Evolutionary conservation across 2,888 invertebrate genomes (phyloP), one percentile per base, ranked within the genome.

Genomic region (Eumerus sabulonum): DNA sequence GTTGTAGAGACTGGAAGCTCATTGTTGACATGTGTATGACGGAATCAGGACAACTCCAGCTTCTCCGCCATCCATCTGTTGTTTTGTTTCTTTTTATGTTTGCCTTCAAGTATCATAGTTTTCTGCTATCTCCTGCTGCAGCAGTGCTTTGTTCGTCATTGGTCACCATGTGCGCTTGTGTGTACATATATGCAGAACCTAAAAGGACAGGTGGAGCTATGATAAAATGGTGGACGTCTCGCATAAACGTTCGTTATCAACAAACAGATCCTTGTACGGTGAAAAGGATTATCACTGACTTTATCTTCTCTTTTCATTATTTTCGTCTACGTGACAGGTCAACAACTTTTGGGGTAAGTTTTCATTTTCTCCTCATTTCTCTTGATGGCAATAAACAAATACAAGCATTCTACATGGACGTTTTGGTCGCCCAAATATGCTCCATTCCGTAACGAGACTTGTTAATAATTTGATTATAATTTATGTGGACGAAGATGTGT

Each of bases 381-480:
- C 73, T 64, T 35, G 73, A 54, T 53, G 51, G 60, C 59, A 62
- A 73, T 74, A 79, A 79, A 74, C 64, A 68, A 79, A 68, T 73
- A 68, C 68, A 50, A 59, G 53, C 54, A 38, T 3, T 13, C 18
- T 36, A 47, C 16, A 14, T 19, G 17, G 36, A 36, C 64, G 16
- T 53, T 64, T 54, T n/a, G n/a, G n/a, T n/a, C 44, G 66, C 60
- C 67, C 67, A 11, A 74, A 36, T 36, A 62, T 12, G 54, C 54
- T 50, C 54, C 45, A n/a, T n/a, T 42, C 53, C 48, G 40, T 45
- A 45, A 57, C 50, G 53, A 64, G 71, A 27, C 27, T 57, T 72
- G 72, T 64, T 72, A 63, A 73, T 73, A 73, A 73, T 73, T 73
- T 79, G 68, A 79, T 79, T 79, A 79, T 68, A 79, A 79, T 79